Percentiles rank a stretch among this genome's conserved stretches.
Conservation (phyloP, 2,888 invertebrate genomes). For the Dynastes maya region DNA sequence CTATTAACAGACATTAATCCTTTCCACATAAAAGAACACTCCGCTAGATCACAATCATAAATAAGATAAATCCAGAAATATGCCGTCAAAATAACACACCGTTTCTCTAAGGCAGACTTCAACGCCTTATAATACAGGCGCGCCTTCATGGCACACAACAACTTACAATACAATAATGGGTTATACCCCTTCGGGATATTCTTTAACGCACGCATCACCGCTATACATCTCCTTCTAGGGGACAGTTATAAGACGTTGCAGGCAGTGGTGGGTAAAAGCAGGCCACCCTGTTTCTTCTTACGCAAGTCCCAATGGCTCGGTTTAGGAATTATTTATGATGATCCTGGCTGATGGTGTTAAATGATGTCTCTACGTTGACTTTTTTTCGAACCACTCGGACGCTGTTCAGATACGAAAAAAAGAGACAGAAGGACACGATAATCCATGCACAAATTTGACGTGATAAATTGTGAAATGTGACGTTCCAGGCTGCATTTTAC, state of each 20-base stretch:
- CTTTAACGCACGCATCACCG: slow-evolving; percentile 30
- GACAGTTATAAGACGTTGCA: slow-evolving; percentile 10
- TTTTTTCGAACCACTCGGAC: slow-evolving; percentile 4
- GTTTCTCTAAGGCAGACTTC: slow-evolving; percentile 32
- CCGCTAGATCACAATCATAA: slow-evolving; percentile 24
- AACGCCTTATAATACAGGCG: slow-evolving; percentile 10
- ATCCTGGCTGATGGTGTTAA: slow-evolving; percentile 56
- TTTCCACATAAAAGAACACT: not conserved
- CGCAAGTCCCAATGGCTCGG: slow-evolving; percentile 48
- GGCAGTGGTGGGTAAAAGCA: slow-evolving; percentile 9
- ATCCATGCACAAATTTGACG: slow-evolving; percentile 35
- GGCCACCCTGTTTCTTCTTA: slow-evolving; percentile 47
- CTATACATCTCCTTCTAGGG: slow-evolving; percentile 36
- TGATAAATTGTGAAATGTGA: slow-evolving; percentile 30
- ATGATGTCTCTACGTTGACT: slow-evolving; percentile 49
- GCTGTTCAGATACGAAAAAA: slow-evolving; percentile 13
- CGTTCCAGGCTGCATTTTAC: too few species aligned
- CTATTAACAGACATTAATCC: slow-evolving; percentile 1
- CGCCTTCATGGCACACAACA: slow-evolving; percentile 27
- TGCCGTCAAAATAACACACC: slow-evolving; percentile 21
- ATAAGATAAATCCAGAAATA: slow-evolving; percentile 29
- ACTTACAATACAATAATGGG: slow-evolving; percentile 42
- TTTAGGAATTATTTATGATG: slow-evolving; percentile 57
- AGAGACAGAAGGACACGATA: slow-evolving; percentile 15
- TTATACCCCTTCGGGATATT: slow-evolving; percentile 31